phyloP scores from a whole-genome alignment of 1,140 invertebrate genomes.

The Heliothis subflexa region DNA sequence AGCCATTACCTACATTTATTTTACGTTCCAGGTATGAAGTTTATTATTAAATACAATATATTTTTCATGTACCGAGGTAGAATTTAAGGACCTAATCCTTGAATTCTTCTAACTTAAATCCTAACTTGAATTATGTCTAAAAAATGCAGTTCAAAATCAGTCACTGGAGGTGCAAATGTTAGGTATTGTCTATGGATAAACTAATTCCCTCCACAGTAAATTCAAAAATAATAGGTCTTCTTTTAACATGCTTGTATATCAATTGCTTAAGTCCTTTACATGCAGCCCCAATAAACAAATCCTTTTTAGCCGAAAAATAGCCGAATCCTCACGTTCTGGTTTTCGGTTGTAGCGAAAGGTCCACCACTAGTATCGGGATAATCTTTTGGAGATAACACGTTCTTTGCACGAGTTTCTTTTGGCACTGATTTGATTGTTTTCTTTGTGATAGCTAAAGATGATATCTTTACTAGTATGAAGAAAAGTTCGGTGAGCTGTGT shows the following conservation, averaged over 20 bases:
- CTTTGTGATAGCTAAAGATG: slow-evolving; percentile 31
- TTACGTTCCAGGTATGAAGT: too few species aligned
- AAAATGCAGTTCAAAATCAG: too few species aligned
- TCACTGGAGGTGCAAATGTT: too few species aligned
- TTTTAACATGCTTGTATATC: neutral
- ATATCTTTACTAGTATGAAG: slow-evolving; percentile 3
- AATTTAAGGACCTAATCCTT: too few species aligned
- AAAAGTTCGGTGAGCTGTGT: neutral
- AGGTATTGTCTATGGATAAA: too few species aligned
- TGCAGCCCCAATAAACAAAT: slow-evolving; percentile 9
- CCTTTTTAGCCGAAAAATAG: slow-evolving; percentile 18
- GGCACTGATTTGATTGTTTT: slow-evolving; percentile 37
- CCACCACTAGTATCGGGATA: slow-evolving; percentile 20
- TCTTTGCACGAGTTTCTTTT: slow-evolving; percentile 20
- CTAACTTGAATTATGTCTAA: too few species aligned
- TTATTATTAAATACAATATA: too few species aligned
- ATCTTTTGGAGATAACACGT: slow-evolving; percentile 29
- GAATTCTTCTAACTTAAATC: too few species aligned
- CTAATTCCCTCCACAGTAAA: neutral
- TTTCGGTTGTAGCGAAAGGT: slow-evolving; percentile 6
- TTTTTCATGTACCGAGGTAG: too few species aligned
- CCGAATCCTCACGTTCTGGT: neutral
- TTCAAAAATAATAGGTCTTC: neutral
- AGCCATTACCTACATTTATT: too few species aligned
- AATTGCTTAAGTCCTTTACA: neutral